Evolutionary conservation across 1,140 invertebrate species (phyloP), one percentile per base, ranked within the genome.

Genomic region (Pachyrhynchus sulphureomaculatus): DNA sequence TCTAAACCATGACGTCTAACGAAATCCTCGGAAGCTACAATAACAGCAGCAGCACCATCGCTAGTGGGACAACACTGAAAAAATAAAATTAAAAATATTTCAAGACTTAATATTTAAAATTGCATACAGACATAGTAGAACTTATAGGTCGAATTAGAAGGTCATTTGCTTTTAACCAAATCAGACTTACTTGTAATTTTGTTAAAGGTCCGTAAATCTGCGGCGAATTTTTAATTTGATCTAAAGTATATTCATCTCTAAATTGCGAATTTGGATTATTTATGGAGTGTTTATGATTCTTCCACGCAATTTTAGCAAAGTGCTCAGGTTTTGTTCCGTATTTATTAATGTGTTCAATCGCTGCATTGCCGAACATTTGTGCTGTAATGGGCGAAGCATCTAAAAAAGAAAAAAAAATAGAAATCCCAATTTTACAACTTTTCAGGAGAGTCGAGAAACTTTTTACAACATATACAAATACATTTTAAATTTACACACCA

Each of bases 251-350:
- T 70, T 93, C 89, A 55, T 91, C 86, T 76, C 88, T 88, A 71
- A 96, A 96, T 75, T 99, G 96, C 0, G 96, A 95, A 70, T 94
- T 85, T 21, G 95, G 95, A 81, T 99, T 99, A 71, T 98, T 97
- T 0, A 86, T 83, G 0, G 96, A 98, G 81, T 99, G 96, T 67
- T 93, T 88, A 77, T 99, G 96, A 79, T 99, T 99, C 76, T 99
- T 99, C 64, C 89, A 90, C 0, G 96, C 96, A 72, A 99, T 96
- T 81, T 98, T 99, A 1, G 95, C 96, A 76, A 99, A 90, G 75
- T 98, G 95, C 48, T 94, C 86, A 17, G 88, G 84, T 65, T 86
- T 96, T 0, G 95, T 96, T 20, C 95, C 95, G 79, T 97, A 97
- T 77, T 95, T 96, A 71, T 94, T 86, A 94, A 99, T 98, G 72